Conservation (phyloP, 2,797 vertebrate species). For the Arrhamphus sclerolepis region DNA sequence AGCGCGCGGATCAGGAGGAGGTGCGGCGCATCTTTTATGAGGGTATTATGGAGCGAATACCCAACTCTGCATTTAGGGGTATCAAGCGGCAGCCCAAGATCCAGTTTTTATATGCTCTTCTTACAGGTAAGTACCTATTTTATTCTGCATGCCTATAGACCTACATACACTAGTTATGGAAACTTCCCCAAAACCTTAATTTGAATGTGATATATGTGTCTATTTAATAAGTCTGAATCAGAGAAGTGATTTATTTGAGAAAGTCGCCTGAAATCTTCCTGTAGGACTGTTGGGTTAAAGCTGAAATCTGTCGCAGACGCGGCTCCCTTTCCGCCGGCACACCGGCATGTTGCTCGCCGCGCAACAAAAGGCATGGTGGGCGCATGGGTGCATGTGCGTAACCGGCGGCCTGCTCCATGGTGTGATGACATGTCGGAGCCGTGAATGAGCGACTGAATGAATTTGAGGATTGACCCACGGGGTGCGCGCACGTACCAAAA, state of each 20-base stretch:
- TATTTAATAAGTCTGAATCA: constrained; percentile 12
- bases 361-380: constrained; percentile 73
- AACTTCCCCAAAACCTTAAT: not conserved
- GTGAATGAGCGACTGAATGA: constrained; percentile 64
- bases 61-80: constrained; percentile 93
- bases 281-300: constrained; percentile 1
- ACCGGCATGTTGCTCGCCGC: constrained; percentile 61
- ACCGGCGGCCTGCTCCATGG: constrained; percentile 34
- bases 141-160: too few species aligned
- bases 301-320: constrained; percentile 35
- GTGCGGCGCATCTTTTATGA: constrained; percentile 95
- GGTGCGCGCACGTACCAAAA: constrained; percentile 55
- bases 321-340: constrained; percentile 25
- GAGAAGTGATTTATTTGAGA: too few species aligned
- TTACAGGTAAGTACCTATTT: constrained; percentile 86
- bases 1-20: constrained; percentile 86
- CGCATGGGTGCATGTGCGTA: constrained; percentile 64
- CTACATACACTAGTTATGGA: too few species aligned
- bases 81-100: constrained; percentile 88
- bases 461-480: constrained; percentile 57
- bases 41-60: constrained; percentile 95
- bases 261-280: too few species aligned
- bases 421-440: constrained; percentile 61
- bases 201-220: not conserved
- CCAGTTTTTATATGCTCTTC: constrained; percentile 88